Conservation (phyloP, 2,113 vertebrate genomes). For the Ploceus nigricollis region DNA sequence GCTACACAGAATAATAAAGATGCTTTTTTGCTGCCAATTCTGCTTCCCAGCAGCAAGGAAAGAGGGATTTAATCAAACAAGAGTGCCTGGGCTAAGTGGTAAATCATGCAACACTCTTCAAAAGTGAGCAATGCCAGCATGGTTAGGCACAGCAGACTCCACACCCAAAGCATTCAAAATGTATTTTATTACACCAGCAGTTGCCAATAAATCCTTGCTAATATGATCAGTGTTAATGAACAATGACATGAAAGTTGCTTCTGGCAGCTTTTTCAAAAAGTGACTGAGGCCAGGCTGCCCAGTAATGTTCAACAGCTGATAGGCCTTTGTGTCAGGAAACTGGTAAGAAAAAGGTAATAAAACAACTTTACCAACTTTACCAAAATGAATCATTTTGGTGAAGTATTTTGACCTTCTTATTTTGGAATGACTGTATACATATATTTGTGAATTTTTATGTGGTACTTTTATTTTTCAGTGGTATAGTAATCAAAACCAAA, state of each 20-base stretch:
- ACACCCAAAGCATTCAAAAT: not conserved
- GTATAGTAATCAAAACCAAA: not conserved
- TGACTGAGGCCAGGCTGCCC: not conserved
- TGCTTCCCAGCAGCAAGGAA: not conserved
- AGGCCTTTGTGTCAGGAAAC: not conserved
- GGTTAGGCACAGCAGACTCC: not conserved
- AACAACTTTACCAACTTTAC: not conserved
- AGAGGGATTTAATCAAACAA: not conserved
- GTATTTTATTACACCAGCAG: not conserved
- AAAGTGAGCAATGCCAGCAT: not conserved
- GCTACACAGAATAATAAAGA: not conserved
- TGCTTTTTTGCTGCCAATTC: not conserved
- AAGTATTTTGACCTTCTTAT: not conserved
- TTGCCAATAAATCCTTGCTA: not conserved
- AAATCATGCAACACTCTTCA: not conserved
- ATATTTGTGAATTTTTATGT: not conserved
- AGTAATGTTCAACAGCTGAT: not conserved
- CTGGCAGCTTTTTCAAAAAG: not conserved
- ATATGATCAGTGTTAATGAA: not conserved
- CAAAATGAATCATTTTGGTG: not conserved
- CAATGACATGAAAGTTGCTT: not conserved
- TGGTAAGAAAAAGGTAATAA: not conserved
- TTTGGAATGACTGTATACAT: not conserved
- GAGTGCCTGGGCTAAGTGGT: not conserved
- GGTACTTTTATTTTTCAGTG: not conserved